Evolutionary conservation across 1,140 invertebrate species (phyloP), one percentile per base, ranked within the genome.

Genomic region (Trypoxylus dichotomus): DNA sequence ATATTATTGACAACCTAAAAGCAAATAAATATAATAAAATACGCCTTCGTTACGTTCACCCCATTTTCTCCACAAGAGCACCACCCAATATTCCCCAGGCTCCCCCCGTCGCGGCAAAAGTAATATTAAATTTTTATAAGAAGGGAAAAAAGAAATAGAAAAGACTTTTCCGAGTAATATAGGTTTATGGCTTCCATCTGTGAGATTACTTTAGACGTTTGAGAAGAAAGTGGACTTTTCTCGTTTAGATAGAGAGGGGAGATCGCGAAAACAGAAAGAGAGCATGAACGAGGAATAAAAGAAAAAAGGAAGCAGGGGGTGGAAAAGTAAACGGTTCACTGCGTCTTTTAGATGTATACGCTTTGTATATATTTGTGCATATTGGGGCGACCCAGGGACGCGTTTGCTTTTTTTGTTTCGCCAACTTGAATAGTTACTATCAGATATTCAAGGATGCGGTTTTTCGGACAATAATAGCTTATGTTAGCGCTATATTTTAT

Each of bases 141-240:
- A 84, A 84, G 60, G 82, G 81, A 80, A 85, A 85, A 84, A 84
- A 84, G 83, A 85, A 84, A 85, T 83, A 84, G 83, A 84, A 84
- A 84, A 84, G 81, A 84, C 83, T 84, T 85, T 84, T 83, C 83
- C 82, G 82, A 85, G 85, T 85, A 85, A 85, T 85, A 85, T 85
- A 84, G 84, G 84, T 84, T 85, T 85, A 85, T 85, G 84, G 85
- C 83, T 85, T 85, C 85, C 85, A 85, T 85, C 85, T 85, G 84
- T 85, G 83, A 85, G 85, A 85, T 85, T 85, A 85, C 85, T 85
- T 84, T 81, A 84, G 84, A 83, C 83, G 80, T 83, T 85, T 85
- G 80, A 79, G 80, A 84, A 85, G 84, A 83, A 84, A 85, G 83
- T 84, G 83, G 83, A 84, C 83, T 83, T 83, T 83, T 81, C 82